A percentile compares a stretch with the other conserved stretches of the same genome.
Evolutionary conservation across 2,888 invertebrate genomes (phyloP).

Genomic region (Standfussiana lucernea): DNA sequence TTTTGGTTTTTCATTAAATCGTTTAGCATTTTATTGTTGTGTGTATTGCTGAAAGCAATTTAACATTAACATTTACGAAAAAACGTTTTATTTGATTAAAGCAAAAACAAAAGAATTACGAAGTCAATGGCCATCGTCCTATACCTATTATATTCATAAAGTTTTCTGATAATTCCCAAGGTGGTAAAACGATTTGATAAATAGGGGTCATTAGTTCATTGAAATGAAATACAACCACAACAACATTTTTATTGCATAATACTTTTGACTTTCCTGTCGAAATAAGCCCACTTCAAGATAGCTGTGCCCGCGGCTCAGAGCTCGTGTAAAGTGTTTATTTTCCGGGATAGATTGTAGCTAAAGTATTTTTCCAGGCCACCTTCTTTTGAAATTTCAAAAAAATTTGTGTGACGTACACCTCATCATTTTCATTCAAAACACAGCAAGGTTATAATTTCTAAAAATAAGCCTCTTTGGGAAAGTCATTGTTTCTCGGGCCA

Average conservation of each 20-base stretch:
- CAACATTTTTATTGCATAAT: background rate
- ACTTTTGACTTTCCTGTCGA: conserved; percentile 1
- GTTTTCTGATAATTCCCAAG: conserved; percentile 15
- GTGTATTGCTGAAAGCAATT: conserved; percentile 25
- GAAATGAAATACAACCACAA: background rate
- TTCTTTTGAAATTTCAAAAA: conserved; percentile 1
- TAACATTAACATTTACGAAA: conserved; percentile 19
- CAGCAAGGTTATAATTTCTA: background rate
- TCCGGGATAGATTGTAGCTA: background rate
- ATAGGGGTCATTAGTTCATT: conserved; percentile 23
- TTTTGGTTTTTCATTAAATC: conserved; percentile 34
- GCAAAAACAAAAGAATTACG: conserved; percentile 31
- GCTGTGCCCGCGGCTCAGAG: background rate
- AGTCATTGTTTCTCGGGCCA: background rate
- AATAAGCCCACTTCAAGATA: background rate
- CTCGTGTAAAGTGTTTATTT: conserved; percentile 24
- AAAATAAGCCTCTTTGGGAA: background rate
- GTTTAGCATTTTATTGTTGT: conserved; percentile 19
- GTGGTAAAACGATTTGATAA: conserved; percentile 34
- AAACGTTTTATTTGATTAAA: conserved; percentile 1
- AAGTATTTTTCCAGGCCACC: background rate
- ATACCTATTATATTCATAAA: no score
- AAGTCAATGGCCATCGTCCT: background rate
- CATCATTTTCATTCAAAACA: background rate
- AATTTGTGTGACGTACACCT: background rate